Base-by-base conservation (phyloP, 2,797 vertebrate genomes). In the Ispidina lecontei region DNA sequence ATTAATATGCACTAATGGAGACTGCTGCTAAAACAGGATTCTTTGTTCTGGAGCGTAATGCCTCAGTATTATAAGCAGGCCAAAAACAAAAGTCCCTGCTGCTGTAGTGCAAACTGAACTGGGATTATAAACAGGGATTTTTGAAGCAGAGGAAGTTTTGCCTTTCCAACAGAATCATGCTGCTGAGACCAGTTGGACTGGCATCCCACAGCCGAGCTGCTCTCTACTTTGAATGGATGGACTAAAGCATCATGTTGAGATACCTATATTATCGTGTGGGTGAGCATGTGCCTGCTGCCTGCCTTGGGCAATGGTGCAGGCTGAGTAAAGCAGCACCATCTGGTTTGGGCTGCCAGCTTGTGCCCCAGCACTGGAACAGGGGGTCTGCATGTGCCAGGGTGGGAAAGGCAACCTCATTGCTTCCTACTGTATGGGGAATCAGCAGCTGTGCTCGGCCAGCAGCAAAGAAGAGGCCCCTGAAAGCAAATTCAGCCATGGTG, bases 1-100 rank as follows among this genome's bases (percentile, higher is more conserved):
- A 81, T 94, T 91, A 91, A 91, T 85, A 91, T 44, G 73, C 70
- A 54, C 62, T 94, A 94, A 93, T 72, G 83, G 79, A 89, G 54
- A 90, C 28, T 33, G 75, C 84, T 95, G 82, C 91, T 94, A 94
- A 90, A 96, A 91, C 52, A 73, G 90, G 84, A 80, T 65, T 83
- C 91, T 93, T 93, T 94, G 94, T 95, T 93, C 93, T 75, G 52
- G 33, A 87, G 90, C 52, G 83, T 91, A 94, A 94, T 75, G 94
- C 86, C 59, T 95, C 71, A 31, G 51, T 72, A 91, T 80, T 85
- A 80, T 8, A 62, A 37, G 65, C 78, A 93, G 86, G 81, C 81
- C 81, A 94, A 94, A 89, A 89, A 93, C 82, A 94, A 94, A 94
- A 93, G 81, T 76, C 75, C 63, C 55, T 0, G 8, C 41, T 91